Evolutionary conservation across 2,888 invertebrate genomes (phyloP).

Genomic region (Synanthedon tipuliformis): DNA sequence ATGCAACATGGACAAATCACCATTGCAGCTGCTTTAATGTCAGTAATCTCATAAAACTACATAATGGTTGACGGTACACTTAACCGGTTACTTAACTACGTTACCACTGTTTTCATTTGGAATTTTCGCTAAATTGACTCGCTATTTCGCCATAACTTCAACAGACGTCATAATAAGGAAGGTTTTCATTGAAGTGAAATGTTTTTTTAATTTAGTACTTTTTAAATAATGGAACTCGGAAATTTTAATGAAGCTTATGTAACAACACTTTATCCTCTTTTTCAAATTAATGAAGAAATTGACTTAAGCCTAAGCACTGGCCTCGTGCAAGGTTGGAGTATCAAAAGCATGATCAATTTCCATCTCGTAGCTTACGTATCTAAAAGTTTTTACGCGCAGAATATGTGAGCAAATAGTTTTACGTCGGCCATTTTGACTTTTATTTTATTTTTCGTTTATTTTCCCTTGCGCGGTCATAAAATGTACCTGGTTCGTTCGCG

Average conservation of each 20-base stretch:
- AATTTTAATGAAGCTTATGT: no score
- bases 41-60: conserved; percentile 27
- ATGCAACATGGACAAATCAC: conserved; percentile 5
- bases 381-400: conserved; percentile 42
- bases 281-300: no score
- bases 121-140: background rate
- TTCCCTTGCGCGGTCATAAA: conserved; percentile 67
- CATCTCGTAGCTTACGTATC: conserved; percentile 27
- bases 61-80: conserved; percentile 27
- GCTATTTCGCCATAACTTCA: background rate
- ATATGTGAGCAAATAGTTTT: conserved; percentile 64
- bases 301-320: no score
- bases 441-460: conserved; percentile 71
- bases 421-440: conserved; percentile 67
- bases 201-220: no score
- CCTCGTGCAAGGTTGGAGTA: conserved; percentile 1
- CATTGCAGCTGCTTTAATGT: conserved; percentile 31
- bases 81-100: conserved; percentile 20
- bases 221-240: no score
- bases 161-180: background rate
- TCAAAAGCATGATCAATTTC: conserved; percentile 24
- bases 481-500: conserved; percentile 64
- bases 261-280: no score
- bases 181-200: no score
- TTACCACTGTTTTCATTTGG: conserved; percentile 14